Percentiles rank a stretch among this genome's conserved stretches.
Evolutionary conservation across 2,888 invertebrate species (phyloP).

Genomic region (Lamproptera curius): DNA sequence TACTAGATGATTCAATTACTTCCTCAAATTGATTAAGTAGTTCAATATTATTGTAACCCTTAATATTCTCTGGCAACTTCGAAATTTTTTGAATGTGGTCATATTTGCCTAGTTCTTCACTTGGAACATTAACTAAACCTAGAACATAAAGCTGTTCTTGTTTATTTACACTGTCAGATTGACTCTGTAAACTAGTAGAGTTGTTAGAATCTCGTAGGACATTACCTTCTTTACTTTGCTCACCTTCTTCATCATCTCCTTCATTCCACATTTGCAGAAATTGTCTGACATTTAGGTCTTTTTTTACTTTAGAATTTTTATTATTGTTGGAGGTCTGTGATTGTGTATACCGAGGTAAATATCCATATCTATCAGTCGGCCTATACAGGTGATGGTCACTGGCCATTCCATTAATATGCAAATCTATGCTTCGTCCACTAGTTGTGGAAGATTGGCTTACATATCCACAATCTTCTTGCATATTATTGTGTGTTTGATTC

Average conservation of each 20-base stretch:
- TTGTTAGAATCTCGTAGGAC: constrained; percentile 35
- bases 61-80: constrained; percentile 72
- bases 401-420: constrained; percentile 43
- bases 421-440: constrained; percentile 65
- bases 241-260: constrained; percentile 63
- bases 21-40: constrained; percentile 70
- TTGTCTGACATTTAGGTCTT: constrained; percentile 64
- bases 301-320: constrained; percentile 46
- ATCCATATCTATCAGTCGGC: constrained; percentile 52
- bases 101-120: constrained; percentile 70
- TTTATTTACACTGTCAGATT: constrained; percentile 41
- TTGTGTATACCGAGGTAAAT: constrained; percentile 37
- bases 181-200: constrained; percentile 34
- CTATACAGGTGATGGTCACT: constrained; percentile 45
- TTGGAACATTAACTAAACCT: constrained; percentile 67
- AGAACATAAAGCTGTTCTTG: constrained; percentile 71
- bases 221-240: constrained; percentile 45
- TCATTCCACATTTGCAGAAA: constrained; percentile 76
- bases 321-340: constrained; percentile 26
- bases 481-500: constrained; percentile 45
- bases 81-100: constrained; percentile 74
- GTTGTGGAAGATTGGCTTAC: constrained; percentile 67
- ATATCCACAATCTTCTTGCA: constrained; percentile 72
- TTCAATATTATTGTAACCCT: constrained; percentile 69
- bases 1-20: constrained; percentile 61